Conservation (phyloP, 2,797 vertebrate species). For the Staurois parvus region DNA sequence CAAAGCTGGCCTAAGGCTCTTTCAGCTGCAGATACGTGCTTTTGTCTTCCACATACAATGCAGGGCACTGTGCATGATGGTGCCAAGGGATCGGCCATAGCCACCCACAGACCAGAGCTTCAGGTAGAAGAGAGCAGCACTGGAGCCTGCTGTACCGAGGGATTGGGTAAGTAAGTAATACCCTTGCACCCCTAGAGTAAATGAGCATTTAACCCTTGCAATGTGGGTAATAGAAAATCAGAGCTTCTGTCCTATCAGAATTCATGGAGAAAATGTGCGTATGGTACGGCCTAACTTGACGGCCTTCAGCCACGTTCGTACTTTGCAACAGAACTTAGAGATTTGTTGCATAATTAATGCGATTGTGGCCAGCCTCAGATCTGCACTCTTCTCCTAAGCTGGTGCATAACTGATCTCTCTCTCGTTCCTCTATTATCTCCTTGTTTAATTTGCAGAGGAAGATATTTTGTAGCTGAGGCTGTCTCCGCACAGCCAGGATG, state of each 20-base stretch:
- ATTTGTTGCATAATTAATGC: neutral
- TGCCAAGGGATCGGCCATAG: too few relatives aligned
- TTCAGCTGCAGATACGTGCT: too few relatives aligned
- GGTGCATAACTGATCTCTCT: neutral
- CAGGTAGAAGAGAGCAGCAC: too few relatives aligned
- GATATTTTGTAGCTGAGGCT: slow-evolving; percentile 2
- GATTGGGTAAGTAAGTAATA: too few relatives aligned
- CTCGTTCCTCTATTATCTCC: neutral
- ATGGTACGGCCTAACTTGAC: neutral
- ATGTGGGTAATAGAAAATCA: too few relatives aligned
- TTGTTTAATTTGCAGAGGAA: slow-evolving; percentile 7
- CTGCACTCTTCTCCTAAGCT: neutral
- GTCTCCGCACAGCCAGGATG: slow-evolving; percentile 2
- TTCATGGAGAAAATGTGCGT: neutral
- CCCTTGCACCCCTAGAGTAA: too few relatives aligned
- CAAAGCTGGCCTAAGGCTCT: too few relatives aligned
- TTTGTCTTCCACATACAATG: too few relatives aligned
- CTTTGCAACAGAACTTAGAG: neutral
- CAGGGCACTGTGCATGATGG: too few relatives aligned
- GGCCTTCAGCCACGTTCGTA: neutral
- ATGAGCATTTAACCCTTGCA: too few relatives aligned
- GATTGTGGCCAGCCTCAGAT: neutral
- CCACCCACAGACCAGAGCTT: too few relatives aligned
- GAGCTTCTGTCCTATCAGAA: neutral
- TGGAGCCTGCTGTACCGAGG: too few relatives aligned